These are phyloP conservation scores for Cyanistes caeruleus DNA, from an alignment of 2,113 vertebrate species.

Conservation along the genomic window DNA sequence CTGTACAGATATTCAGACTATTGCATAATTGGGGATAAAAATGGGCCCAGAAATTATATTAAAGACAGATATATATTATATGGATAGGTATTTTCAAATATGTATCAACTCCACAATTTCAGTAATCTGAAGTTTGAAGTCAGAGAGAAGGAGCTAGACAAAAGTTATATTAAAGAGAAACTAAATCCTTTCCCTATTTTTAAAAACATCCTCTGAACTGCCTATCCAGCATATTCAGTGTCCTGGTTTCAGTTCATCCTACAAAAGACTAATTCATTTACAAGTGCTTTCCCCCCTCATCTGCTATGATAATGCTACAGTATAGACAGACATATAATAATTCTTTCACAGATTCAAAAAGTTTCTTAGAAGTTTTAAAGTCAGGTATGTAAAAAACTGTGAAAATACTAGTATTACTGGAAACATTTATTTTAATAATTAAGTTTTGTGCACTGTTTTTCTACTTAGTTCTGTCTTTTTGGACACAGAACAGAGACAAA, in stretches of 20 bases:
- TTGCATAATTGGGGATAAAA: neutral
- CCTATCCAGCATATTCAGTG: neutral
- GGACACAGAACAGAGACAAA: neutral
- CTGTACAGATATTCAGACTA: neutral
- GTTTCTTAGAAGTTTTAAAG: neutral
- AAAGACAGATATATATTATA: neutral
- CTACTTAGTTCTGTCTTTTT: neutral
- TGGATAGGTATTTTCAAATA: neutral
- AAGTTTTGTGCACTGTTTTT: neutral
- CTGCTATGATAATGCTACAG: neutral
- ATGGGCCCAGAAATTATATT: neutral
- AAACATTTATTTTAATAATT: neutral
- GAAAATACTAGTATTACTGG: neutral
- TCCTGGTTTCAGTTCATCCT: neutral
- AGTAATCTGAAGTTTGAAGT: neutral
- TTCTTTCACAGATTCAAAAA: neutral
- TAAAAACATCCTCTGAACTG: neutral
- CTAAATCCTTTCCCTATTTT: neutral
- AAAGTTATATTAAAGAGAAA: neutral
- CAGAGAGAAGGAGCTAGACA: neutral
- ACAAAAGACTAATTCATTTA: neutral
- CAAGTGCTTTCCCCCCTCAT: neutral
- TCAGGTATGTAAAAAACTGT: neutral
- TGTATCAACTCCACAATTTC: neutral
- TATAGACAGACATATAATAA: neutral